These are phyloP conservation scores for Regulus satrapa DNA, from an alignment of 2,113 vertebrate genomes.

Conservation along the genomic window DNA sequence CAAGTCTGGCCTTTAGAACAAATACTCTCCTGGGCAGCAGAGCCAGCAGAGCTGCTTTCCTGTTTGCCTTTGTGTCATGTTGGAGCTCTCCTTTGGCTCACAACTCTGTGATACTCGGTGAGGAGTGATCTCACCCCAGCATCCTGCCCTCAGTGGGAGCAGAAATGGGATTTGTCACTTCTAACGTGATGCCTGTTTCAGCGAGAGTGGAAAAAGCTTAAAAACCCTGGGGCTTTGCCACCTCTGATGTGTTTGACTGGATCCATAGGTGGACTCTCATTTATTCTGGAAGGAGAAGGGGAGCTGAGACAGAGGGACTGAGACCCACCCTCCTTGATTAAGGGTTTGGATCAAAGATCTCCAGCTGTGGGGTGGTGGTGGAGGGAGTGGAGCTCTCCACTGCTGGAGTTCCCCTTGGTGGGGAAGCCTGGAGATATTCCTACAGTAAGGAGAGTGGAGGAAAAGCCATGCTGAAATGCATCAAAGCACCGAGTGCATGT, in stretches of 20 bases:
- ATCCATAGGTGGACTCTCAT: neutral
- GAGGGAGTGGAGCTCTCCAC: neutral
- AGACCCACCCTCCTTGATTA: neutral
- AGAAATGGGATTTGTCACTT: neutral
- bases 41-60: neutral
- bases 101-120: neutral
- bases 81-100: neutral
- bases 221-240: neutral
- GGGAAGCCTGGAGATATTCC: neutral
- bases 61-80: neutral
- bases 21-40: neutral
- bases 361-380: neutral
- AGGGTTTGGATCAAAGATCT: neutral
- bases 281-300: neutral
- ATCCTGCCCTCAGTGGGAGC: neutral
- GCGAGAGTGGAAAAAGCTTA: neutral
- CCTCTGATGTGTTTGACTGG: neutral
- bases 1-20: conserved; percentile 14
- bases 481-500: neutral
- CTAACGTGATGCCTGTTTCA: neutral
- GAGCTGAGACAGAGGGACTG: neutral
- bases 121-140: neutral
- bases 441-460: neutral
- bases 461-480: neutral
- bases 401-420: neutral